Conservation (phyloP, 2,888 invertebrate genomes). For the Blastobasis lacticolella region DNA sequence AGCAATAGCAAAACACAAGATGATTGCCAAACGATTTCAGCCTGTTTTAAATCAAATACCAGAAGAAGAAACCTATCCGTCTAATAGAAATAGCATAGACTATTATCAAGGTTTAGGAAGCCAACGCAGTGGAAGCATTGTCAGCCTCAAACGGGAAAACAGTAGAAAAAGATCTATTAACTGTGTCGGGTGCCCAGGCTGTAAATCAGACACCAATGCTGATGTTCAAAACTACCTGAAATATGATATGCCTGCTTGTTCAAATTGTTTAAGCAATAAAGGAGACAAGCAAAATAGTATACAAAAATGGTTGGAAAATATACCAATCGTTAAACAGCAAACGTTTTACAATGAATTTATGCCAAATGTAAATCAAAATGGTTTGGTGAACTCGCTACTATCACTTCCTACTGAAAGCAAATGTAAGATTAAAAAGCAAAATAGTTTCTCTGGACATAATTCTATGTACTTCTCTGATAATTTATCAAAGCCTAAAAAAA, state of each 20-base stretch:
- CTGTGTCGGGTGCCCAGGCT: constrained; percentile 81
- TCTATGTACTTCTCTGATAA: constrained; percentile 38
- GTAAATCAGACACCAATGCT: constrained; percentile 48
- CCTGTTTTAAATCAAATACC: constrained; percentile 87
- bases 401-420: constrained; percentile 44
- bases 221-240: constrained; percentile 54
- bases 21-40: constrained; percentile 85
- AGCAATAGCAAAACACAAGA: constrained; percentile 90
- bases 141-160: constrained; percentile 77
- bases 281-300: constrained; percentile 85
- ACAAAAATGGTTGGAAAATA: constrained; percentile 83
- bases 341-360: constrained; percentile 36
- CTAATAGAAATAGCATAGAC: constrained; percentile 66
- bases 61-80: constrained; percentile 79
- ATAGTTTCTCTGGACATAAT: constrained; percentile 47
- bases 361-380: constrained; percentile 31
- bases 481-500: constrained; percentile 35
- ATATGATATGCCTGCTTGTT: constrained; percentile 62
- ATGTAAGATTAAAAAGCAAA: constrained; percentile 47
- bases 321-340: constrained; percentile 66
- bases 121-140: constrained; percentile 67
- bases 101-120: constrained; percentile 63
- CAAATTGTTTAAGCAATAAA: constrained; percentile 67
- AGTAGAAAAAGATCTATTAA: constrained; percentile 67
- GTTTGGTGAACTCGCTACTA: constrained; percentile 46